Percentiles rank a stretch among this genome's conserved stretches.
These are phyloP conservation scores for Trichonephila inaurata DNA, from an alignment of 1,140 invertebrate species.

Conservation along the genomic window DNA sequence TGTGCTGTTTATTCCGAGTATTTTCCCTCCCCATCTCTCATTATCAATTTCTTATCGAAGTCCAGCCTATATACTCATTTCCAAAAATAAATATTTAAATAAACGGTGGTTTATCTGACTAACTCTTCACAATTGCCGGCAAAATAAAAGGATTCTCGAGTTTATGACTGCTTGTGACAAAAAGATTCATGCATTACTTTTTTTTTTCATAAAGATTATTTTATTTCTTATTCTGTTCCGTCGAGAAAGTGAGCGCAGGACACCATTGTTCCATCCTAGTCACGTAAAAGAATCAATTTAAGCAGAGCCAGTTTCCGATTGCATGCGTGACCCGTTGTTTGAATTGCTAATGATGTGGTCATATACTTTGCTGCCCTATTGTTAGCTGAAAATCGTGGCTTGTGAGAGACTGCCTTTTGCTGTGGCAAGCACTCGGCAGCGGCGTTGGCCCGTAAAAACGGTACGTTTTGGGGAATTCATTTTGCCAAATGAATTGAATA, in stretches of 20 bases:
- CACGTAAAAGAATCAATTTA: constrained; percentile 56
- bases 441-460: neutral
- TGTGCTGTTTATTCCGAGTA: too few species aligned
- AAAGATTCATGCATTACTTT: neutral
- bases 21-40: too few species aligned
- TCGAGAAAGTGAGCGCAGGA: neutral
- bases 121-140: neutral
- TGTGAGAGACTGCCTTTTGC: neutral
- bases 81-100: too few species aligned
- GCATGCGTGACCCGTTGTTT: constrained; percentile 31
- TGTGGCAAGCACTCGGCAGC: neutral
- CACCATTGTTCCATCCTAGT: constrained; percentile 35
- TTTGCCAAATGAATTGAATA: neutral
- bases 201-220: neutral
- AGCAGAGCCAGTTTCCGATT: constrained; percentile 30
- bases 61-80: too few species aligned
- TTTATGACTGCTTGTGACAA: neutral
- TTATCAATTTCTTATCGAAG: too few species aligned
- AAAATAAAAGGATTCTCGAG: neutral
- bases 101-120: neutral
- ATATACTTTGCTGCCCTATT: neutral
- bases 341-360: constrained; percentile 45
- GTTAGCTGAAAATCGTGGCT: neutral
- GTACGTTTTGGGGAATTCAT: neutral
- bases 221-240: constrained; percentile 8